Evolutionary conservation across 2,888 invertebrate genomes (phyloP).

Genomic region (Stenodera caucasica): DNA sequence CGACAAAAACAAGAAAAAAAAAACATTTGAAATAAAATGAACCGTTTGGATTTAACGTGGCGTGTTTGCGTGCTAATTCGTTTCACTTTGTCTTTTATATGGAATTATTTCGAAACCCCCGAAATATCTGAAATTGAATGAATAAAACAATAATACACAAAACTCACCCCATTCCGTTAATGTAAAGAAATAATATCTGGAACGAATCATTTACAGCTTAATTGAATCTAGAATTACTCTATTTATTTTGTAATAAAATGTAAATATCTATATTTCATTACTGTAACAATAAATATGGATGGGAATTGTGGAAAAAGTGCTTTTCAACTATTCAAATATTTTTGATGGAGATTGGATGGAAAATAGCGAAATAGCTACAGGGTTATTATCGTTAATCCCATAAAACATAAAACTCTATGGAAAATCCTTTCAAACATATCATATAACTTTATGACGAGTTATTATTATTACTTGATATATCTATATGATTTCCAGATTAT

Average conservation of each 20-base stretch:
- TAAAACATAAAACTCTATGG: neutral
- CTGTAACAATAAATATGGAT: too few species aligned
- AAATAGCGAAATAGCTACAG: neutral
- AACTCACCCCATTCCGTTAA: too few species aligned
- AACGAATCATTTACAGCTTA: neutral
- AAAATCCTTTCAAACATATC: neutral
- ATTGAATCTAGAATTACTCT: neutral
- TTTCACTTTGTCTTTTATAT: neutral
- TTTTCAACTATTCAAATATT: too few species aligned
- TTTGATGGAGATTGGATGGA: neutral
- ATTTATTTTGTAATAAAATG: too few species aligned
- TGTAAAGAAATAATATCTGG: too few species aligned
- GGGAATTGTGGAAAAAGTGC: too few species aligned
- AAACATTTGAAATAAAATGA: neutral
- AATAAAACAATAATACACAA: neutral
- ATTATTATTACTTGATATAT: neutral
- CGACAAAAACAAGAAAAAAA: neutral
- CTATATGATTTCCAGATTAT: neutral
- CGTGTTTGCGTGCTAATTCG: conserved; percentile 3
- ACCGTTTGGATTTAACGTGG: neutral
- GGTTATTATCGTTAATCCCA: neutral
- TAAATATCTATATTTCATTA: too few species aligned
- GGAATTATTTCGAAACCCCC: too few species aligned
- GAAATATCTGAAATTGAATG: neutral
- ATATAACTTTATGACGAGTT: neutral